A percentile compares a stretch with the other conserved stretches of the same genome.
These are phyloP conservation scores for Telmatherina bonti DNA, from an alignment of 2,797 vertebrate species.

Conservation along the genomic window DNA sequence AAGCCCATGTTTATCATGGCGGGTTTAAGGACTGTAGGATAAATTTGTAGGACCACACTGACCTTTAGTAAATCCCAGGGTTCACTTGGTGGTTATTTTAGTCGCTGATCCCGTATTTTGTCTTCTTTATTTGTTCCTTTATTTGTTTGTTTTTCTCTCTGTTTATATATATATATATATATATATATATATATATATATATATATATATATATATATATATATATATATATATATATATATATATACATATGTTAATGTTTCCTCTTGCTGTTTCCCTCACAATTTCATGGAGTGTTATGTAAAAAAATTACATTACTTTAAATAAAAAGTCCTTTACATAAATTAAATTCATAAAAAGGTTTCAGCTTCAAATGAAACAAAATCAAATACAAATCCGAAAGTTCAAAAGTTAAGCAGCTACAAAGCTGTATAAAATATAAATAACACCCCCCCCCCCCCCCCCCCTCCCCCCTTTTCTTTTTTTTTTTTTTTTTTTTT, in stretches of 20 bases:
- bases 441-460: too few species aligned
- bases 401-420: not conserved
- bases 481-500: not conserved
- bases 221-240: too few species aligned
- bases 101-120: not conserved
- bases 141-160: too few species aligned
- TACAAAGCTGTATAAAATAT: not conserved
- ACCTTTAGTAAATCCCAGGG: conserved; percentile 19
- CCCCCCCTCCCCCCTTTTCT: too few species aligned
- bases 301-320: too few species aligned
- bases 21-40: not conserved
- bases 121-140: too few species aligned
- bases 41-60: not conserved
- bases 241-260: too few species aligned
- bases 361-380: not conserved
- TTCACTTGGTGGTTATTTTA: not conserved
- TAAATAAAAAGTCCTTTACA: not conserved
- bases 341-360: not conserved
- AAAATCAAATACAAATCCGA: not conserved
- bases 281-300: too few species aligned
- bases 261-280: too few species aligned
- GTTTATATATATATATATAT: too few species aligned
- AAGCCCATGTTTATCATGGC: not conserved
- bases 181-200: too few species aligned
- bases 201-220: too few species aligned